Conservation (phyloP, 2,113 vertebrate species). For the Gadus chalcogrammus region DNA sequence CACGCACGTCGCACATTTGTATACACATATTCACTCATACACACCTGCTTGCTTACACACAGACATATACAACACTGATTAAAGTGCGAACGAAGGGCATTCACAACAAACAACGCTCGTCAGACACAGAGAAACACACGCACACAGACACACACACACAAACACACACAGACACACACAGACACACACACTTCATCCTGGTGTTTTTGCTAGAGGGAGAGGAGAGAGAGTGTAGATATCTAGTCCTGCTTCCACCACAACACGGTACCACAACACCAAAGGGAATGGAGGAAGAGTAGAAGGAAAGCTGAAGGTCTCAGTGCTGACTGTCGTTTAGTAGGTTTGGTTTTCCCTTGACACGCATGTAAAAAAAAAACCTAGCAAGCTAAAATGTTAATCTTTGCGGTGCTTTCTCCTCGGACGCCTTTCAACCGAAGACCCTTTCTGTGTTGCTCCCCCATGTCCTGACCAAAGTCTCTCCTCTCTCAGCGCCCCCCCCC, state of each 20-base stretch:
- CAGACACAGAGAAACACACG: background rate
- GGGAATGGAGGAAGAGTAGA: constrained; percentile 53
- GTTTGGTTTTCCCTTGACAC: too few relatives aligned
- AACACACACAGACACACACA: constrained; percentile 22
- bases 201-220: constrained; percentile 14
- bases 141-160: constrained; percentile 8
- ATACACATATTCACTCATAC: constrained; percentile 24
- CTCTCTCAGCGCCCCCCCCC: background rate
- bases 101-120: background rate
- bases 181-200: constrained; percentile 13
- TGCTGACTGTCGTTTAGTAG: constrained; percentile 13
- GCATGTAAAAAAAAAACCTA: too few relatives aligned
- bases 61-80: constrained; percentile 7
- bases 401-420: background rate
- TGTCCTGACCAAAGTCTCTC: background rate
- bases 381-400: background rate
- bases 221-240: constrained; percentile 45
- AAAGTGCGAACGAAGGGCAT: background rate
- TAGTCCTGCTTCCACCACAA: constrained; percentile 16
- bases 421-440: background rate
- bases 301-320: constrained; percentile 43
- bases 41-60: too few relatives aligned
- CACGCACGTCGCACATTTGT: constrained; percentile 4
- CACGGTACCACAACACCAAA: constrained; percentile 56
- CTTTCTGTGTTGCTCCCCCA: background rate